Conservation (phyloP, 2,888 invertebrate genomes). For the Brachyptera risi region DNA sequence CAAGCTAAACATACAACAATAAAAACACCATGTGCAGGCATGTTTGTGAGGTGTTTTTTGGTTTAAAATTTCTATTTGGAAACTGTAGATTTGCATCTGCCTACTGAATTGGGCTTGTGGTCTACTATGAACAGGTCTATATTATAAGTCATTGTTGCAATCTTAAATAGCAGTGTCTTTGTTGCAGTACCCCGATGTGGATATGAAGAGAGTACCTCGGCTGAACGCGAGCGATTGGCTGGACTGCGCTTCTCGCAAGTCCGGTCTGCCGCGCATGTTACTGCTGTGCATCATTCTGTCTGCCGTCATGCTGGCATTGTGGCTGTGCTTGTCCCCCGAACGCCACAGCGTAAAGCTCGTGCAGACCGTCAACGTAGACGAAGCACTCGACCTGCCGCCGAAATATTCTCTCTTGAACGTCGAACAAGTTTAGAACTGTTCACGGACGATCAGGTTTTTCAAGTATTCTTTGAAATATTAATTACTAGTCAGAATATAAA, state of each 20-base stretch:
- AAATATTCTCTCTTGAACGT: conserved; percentile 26
- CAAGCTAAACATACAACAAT: too few relatives aligned
- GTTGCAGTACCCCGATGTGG: background rate
- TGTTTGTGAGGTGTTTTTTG: too few relatives aligned
- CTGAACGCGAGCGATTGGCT: conserved; percentile 40
- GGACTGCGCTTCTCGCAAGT: conserved; percentile 46
- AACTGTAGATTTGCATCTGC: too few relatives aligned
- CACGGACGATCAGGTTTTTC: too few relatives aligned
- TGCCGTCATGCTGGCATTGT: conserved; percentile 48
- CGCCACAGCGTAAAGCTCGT: conserved; percentile 28
- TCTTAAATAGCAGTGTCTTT: too few relatives aligned
- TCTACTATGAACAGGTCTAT: too few relatives aligned
- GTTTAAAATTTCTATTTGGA: too few relatives aligned
- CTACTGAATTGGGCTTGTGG: too few relatives aligned
- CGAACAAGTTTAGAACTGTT: conserved; percentile 23
- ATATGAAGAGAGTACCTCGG: background rate
- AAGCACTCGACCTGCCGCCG: conserved; percentile 25
- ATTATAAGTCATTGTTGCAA: too few relatives aligned
- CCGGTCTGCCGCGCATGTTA: conserved; percentile 49
- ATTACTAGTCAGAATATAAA: too few relatives aligned
- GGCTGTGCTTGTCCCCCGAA: conserved; percentile 46
- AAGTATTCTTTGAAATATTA: too few relatives aligned
- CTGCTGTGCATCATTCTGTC: conserved; percentile 45
- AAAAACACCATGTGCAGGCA: too few relatives aligned
- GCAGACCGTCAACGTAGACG: background rate